phyloP scores from a whole-genome alignment of 2,113 vertebrate species.

The Spermophilus dauricus region DNA sequence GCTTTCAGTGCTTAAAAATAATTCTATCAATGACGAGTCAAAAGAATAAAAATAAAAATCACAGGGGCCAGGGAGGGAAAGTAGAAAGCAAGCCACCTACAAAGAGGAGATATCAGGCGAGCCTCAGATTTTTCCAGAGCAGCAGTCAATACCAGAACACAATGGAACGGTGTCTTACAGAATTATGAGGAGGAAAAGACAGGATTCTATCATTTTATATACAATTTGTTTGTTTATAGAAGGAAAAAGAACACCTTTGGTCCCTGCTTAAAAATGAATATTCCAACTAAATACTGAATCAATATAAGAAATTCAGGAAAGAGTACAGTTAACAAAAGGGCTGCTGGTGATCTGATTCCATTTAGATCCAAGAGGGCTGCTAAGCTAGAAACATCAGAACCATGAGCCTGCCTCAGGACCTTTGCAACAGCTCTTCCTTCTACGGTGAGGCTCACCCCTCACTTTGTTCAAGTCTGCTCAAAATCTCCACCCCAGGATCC shows the following conservation, averaged over 20 bases:
- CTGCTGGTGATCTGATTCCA: neutral
- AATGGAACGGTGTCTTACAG: neutral
- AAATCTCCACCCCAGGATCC: neutral
- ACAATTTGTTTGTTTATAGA: neutral
- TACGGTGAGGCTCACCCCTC: neutral
- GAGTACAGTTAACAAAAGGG: neutral
- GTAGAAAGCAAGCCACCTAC: neutral
- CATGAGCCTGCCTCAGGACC: neutral
- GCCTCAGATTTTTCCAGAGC: neutral
- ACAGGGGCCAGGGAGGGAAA: neutral
- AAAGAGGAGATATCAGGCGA: neutral
- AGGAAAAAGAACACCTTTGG: neutral
- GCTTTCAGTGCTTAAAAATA: conserved; percentile 20
- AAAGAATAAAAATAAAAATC: neutral
- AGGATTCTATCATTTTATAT: neutral
- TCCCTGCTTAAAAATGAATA: neutral
- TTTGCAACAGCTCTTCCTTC: neutral
- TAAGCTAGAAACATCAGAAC: neutral
- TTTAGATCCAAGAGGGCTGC: neutral
- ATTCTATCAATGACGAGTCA: neutral
- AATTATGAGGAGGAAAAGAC: neutral
- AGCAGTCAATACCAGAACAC: neutral
- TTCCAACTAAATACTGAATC: conserved; percentile 26
- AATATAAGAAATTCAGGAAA: neutral
- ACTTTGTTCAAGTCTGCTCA: neutral